Evolutionary conservation across 2,888 invertebrate genomes (phyloP), one percentile per base, ranked within the genome.

Genomic region (Xestoiulus laeticollis): DNA sequence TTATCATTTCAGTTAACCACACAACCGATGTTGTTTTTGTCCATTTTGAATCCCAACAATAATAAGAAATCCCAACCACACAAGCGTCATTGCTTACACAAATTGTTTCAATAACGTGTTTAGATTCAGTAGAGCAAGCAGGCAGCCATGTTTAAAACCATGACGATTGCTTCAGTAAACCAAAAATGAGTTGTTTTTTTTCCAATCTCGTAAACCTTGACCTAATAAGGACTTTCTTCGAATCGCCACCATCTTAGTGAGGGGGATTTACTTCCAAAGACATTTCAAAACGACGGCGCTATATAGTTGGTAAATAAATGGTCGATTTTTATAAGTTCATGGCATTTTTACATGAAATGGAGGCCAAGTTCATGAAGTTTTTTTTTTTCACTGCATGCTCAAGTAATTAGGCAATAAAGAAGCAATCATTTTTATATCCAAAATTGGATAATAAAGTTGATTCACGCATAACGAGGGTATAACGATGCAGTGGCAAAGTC

Each of bases 401-500:
- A 78, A 78, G 30, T 78, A 78, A 78, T 78, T 78, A 78, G 78
- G 78, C 78, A 30, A 30, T 78, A 78, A 78, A 78, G 30, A 10
- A 1, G 78, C 78, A 30, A 30, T 78, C 78, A 78, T 30, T 78
- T 78, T 78, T 78, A 78, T 14, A 78, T 26, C 78, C 78, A 30
- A 78, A 78, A 78, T 78, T 78, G 78, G 78, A 78, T 78, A 30
- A 78, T 78, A 30, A 78, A 78, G 78, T 30, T 78, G 26, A 30
- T 30, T 26, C 78, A 78, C 78, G 78, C 30, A 78, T 22, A 30
- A 26, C 22, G 14, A 26, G 78, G 78, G 14, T 30, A 78, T 30
- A 30, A 78, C 26, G 3, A 78, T 14, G 30, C 14, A 0, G 30
- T 26, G 14, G 4, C 78, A 22, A 78, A 1, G 78, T 14, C 14